Evolutionary conservation across 2,797 vertebrate species (phyloP).

Genomic region (Orientallactaga sibirica): DNA sequence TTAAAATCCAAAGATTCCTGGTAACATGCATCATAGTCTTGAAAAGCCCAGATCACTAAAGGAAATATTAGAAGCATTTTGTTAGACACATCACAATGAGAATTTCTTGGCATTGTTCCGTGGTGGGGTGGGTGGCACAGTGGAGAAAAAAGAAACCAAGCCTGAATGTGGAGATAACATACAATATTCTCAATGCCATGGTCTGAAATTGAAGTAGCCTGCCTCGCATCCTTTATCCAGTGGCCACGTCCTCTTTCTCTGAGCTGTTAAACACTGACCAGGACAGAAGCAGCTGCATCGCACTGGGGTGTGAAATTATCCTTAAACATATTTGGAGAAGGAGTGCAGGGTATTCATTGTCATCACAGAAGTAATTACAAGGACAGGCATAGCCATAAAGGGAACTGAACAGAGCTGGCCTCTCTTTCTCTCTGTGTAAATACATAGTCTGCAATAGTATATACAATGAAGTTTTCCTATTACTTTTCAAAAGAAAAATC

Average conservation of each 20-base stretch:
- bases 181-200: constrained; percentile 10
- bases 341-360: constrained; percentile 72
- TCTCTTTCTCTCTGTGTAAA: constrained; percentile 20
- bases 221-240: not conserved
- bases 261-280: constrained; percentile 31
- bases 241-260: constrained; percentile 46
- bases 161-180: constrained; percentile 37
- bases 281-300: constrained; percentile 73
- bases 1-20: constrained; percentile 70
- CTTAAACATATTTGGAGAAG: constrained; percentile 58
- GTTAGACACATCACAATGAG: constrained; percentile 30
- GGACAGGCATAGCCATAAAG: not conserved
- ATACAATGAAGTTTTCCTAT: not conserved
- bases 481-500: not conserved
- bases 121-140: too few relatives aligned
- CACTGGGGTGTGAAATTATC: constrained; percentile 79
- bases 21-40: constrained; percentile 52
- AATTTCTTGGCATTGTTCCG: constrained; percentile 36
- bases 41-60: constrained; percentile 45
- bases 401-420: constrained; percentile 28
- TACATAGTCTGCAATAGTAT: not conserved
- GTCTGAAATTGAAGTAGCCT: constrained; percentile 45
- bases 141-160: too few relatives aligned
- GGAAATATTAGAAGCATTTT: constrained; percentile 65
- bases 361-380: constrained; percentile 70